Evolutionary conservation across 37 sponge, comb jelly and placozoan genomes (phyloP), one percentile per base, ranked within the genome.

Genomic region (Oscarella lobularis): DNA sequence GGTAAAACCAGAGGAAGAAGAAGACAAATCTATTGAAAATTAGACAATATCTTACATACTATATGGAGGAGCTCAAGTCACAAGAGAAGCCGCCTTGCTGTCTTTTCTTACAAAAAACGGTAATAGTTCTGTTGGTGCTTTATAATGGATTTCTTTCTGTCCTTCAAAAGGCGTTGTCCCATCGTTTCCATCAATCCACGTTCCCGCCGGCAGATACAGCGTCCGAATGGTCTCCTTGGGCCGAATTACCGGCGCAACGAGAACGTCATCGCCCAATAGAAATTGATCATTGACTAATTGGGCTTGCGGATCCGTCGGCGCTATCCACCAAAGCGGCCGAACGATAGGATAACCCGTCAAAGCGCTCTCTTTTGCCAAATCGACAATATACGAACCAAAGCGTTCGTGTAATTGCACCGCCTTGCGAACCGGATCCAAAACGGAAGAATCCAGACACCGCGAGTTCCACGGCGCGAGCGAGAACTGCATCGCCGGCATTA

Each of bases 251-350:
- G 95, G 90, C 0, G 95, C 90, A 1, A 89, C 85, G 76, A 93
- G 75, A 35, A 87, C 70, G 6, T 29, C 54, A 66, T 93, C 85
- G 36, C 95, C 95, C 39, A 93, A 76, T 3, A 89, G 75, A 66
- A 93, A 93, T 54, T 89, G 83, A 39, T 86, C 87, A 69, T 80
- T 74, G 27, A 77, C 35, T 0, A 48, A 74, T 35, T 68, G 65
- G 2, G 86, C 83, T 3, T 31, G 31, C 0, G 73, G 3, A 41
- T 86, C 86, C 32, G 39, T 48, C 0, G 82, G 77, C 29, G 55
- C 80, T 3, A 81, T 72, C 95, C 95, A 93, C 95, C 95, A 93
- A 41, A 93, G 73, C 0, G 95, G 90, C 9, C 95, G 95, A 33
- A 93, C 76, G 3, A 93, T 78, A 31, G 95, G 95, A 68, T 78